Percentiles rank a stretch among this genome's conserved stretches.
These are phyloP conservation scores for Actinopyga echinites DNA, from an alignment of 53 echinoderm and acorn worm species.

Conservation along the genomic window DNA sequence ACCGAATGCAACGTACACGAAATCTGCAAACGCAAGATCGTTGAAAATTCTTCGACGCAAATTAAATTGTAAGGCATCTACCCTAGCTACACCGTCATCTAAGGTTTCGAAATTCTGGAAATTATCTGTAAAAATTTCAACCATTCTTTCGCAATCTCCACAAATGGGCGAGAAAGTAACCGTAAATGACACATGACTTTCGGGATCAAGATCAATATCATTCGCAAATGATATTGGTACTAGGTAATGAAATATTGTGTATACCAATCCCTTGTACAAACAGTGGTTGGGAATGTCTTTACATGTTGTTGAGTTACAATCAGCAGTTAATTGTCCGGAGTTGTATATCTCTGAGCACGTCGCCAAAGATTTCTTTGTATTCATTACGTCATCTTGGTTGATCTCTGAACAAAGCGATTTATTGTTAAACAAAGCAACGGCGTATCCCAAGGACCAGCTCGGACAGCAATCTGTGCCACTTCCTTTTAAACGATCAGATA, in stretches of 20 bases:
- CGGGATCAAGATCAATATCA: not conserved
- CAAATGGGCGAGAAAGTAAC: conserved; percentile 29
- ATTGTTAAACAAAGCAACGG: conserved; percentile 65
- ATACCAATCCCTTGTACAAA: conserved; percentile 30
- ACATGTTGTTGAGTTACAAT: conserved; percentile 19
- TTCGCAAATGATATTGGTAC: conserved; percentile 46
- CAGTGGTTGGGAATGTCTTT: conserved; percentile 62
- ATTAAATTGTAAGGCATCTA: conserved; percentile 64
- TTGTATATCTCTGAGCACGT: conserved; percentile 65
- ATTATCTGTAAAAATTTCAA: conserved; percentile 46
- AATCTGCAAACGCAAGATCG: conserved; percentile 58
- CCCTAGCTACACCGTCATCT: conserved; percentile 51
- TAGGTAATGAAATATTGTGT: conserved; percentile 72
- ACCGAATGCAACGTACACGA: conserved; percentile 56
- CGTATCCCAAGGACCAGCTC: conserved; percentile 76
- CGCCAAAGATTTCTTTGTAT: conserved; percentile 39
- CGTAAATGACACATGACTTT: conserved; percentile 32
- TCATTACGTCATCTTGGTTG: conserved; percentile 53
- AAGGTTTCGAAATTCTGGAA: conserved; percentile 46
- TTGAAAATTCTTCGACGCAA: conserved; percentile 65
- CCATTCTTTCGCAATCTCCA: not conserved
- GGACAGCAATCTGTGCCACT: conserved; percentile 15
- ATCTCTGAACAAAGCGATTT: conserved; percentile 64
- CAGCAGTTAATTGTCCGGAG: not conserved
- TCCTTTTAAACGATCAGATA: not conserved